phyloP scores from a whole-genome alignment of 2,113 vertebrate species.

The Apus apus region DNA sequence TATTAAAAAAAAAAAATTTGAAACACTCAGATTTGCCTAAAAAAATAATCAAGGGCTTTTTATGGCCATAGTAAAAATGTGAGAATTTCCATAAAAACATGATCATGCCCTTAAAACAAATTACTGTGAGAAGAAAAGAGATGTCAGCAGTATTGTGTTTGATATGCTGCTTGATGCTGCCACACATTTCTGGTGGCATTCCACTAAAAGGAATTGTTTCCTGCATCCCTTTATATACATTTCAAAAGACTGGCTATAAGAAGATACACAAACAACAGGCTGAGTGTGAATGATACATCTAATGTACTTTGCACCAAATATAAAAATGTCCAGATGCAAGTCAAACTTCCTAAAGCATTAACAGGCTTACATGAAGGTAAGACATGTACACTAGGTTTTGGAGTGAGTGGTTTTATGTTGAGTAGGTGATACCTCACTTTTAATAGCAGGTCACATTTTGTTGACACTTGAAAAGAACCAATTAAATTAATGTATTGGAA shows the following conservation, averaged over 20 bases:
- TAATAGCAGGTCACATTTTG: not conserved
- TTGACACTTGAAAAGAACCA: not conserved
- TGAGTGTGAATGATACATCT: not conserved
- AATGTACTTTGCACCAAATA: not conserved
- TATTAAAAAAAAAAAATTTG: not conserved
- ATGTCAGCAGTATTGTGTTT: not conserved
- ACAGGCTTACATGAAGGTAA: not conserved
- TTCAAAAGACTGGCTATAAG: not conserved
- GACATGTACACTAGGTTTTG: not conserved
- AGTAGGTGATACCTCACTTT: not conserved
- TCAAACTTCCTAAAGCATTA: not conserved
- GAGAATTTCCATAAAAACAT: not conserved
- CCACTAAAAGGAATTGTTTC: not conserved
- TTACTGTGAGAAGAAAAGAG: not conserved
- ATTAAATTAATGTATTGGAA: constrained; percentile 31
- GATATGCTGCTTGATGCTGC: not conserved
- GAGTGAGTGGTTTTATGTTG: not conserved
- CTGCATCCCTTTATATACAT: not conserved
- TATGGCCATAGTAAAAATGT: not conserved
- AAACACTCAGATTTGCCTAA: not conserved
- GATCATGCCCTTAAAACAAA: not conserved
- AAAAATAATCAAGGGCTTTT: not conserved
- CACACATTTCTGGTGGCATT: not conserved
- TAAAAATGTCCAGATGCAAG: not conserved
- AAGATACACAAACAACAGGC: not conserved